Conservation (phyloP, 2,113 vertebrate genomes). For the Osmerus eperlanus region DNA sequence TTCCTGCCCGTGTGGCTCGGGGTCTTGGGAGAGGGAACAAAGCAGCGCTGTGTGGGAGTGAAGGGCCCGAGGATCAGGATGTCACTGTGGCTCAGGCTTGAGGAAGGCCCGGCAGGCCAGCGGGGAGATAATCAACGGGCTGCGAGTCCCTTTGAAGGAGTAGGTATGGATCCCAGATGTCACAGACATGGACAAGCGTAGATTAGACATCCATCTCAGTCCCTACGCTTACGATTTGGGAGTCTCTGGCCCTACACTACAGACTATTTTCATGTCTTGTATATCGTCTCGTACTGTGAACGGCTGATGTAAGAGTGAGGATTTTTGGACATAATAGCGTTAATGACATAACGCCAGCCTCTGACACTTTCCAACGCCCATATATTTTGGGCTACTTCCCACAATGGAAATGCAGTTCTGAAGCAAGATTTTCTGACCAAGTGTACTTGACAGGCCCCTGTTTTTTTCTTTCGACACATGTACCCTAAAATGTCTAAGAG, state of each 20-base stretch:
- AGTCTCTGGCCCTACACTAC: too few species aligned
- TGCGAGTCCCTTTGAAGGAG: slow-evolving; percentile 10
- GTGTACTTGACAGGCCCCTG: not conserved
- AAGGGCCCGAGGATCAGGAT: slow-evolving; percentile 8
- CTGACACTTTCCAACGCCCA: too few species aligned
- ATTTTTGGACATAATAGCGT: too few species aligned
- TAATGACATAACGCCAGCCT: too few species aligned
- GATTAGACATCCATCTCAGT: too few species aligned
- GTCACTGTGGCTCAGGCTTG: slow-evolving; percentile 5
- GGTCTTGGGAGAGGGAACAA: slow-evolving; percentile 11
- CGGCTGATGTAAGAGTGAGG: too few species aligned
- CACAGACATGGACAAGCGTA: slow-evolving; percentile 7
- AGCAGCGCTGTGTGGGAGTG: not conserved
- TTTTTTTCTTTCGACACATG: not conserved
- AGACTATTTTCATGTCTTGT: too few species aligned
- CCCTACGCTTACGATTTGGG: too few species aligned
- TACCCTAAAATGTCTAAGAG: not conserved
- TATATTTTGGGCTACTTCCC: too few species aligned
- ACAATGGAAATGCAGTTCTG: too few species aligned
- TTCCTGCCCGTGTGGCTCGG: slow-evolving; percentile 1
- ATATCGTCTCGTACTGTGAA: too few species aligned
- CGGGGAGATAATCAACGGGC: slow-evolving; percentile 18
- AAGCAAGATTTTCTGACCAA: not conserved
- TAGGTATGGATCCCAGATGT: slow-evolving; percentile 3
- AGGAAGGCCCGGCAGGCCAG: slow-evolving; percentile 24